Evolutionary conservation across 2,888 invertebrate genomes (phyloP).

Genomic region (Tenodera sinensis): DNA sequence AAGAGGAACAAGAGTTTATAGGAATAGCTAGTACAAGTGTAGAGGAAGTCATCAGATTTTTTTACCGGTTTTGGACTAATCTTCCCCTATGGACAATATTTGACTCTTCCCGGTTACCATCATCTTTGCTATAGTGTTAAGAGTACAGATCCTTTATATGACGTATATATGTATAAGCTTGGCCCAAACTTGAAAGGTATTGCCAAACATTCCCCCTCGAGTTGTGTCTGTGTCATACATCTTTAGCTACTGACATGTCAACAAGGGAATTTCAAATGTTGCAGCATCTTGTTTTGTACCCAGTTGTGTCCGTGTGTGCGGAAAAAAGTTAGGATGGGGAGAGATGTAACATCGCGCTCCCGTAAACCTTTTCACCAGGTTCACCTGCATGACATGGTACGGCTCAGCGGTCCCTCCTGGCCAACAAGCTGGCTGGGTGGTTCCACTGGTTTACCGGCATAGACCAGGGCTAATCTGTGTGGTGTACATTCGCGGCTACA

Average conservation of each 20-base stretch:
- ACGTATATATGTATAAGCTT: neutral
- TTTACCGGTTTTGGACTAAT: no score
- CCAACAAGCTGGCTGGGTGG: neutral
- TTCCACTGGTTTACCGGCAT: constrained; percentile 2
- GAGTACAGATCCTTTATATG: neutral
- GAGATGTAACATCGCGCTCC: neutral
- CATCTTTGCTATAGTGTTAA: neutral
- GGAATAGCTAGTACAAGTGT: no score
- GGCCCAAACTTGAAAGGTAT: neutral
- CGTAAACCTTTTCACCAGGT: neutral
- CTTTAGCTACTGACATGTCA: neutral
- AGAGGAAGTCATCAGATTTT: no score
- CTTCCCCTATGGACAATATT: no score
- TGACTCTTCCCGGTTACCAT: no score
- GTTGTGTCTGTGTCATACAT: neutral
- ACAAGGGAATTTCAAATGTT: neutral
- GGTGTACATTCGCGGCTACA: neutral
- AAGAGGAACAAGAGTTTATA: no score
- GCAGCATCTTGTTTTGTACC: neutral
- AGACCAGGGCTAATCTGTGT: constrained; percentile 4
- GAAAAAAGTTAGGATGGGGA: neutral
- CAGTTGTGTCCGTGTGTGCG: neutral
- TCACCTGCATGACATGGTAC: neutral
- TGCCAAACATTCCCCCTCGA: neutral
- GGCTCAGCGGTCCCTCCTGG: neutral